Evolutionary conservation across 2,888 invertebrate species (phyloP).

Genomic region (Caenorhabditis sinica): DNA sequence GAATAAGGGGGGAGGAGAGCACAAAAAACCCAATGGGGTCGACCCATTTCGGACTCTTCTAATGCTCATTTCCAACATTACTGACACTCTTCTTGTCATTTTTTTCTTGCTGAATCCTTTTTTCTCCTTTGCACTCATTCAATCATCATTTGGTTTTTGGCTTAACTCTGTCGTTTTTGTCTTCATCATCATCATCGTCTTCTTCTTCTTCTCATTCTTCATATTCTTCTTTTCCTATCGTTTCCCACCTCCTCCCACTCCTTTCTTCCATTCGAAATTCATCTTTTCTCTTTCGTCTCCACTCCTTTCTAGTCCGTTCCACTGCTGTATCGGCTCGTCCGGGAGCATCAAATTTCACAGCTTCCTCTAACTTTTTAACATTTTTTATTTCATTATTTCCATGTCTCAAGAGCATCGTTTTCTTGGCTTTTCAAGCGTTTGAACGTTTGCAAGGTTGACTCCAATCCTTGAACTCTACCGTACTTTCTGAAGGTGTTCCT

Average conservation of each 20-base stretch:
- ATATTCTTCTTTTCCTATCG: constrained; percentile 6
- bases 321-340: constrained; percentile 36
- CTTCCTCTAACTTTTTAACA: constrained; percentile 59
- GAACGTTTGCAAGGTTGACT: not conserved
- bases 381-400: constrained; percentile 53
- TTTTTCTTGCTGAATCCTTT: not conserved
- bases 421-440: not conserved
- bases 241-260: constrained; percentile 47
- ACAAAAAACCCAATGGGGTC: constrained; percentile 36
- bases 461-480: not conserved
- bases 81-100: constrained; percentile 44
- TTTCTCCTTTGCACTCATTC: constrained; percentile 44
- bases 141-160: constrained; percentile 61
- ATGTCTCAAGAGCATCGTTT: constrained; percentile 10
- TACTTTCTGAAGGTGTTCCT: not conserved
- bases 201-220: not conserved
- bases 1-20: not conserved
- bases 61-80: constrained; percentile 53
- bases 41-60: constrained; percentile 41
- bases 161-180: constrained; percentile 48
- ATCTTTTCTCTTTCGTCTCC: constrained; percentile 52
- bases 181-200: constrained; percentile 21
- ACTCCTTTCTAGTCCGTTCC: constrained; percentile 53
- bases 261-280: constrained; percentile 36
- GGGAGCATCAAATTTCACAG: constrained; percentile 56